These are phyloP conservation scores for Arrhopalites spinosus DNA, from an alignment of 2,888 invertebrate genomes.

Conservation along the genomic window DNA sequence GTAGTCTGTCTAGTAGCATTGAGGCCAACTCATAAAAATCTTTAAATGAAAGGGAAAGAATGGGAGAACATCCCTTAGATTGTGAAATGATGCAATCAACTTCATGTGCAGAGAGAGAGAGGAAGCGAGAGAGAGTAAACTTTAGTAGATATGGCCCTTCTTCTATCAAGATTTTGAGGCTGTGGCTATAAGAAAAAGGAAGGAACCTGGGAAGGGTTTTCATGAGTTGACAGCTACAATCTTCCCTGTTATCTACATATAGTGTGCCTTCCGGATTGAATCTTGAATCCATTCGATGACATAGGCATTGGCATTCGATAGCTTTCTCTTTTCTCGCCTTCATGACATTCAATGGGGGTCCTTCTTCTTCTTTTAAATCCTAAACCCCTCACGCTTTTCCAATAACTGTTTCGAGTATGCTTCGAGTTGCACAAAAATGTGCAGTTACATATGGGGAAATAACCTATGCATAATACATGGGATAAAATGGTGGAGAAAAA, in stretches of 20 bases:
- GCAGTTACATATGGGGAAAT: conserved; percentile 1
- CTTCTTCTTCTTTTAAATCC: neutral
- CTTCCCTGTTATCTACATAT: conserved; percentile 17
- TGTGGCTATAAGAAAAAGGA: neutral
- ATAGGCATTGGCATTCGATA: conserved; percentile 16
- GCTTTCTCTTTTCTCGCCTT: conserved; percentile 8
- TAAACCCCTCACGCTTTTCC: neutral
- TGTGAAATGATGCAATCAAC: conserved; percentile 36
- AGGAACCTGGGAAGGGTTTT: neutral
- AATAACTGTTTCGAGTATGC: neutral
- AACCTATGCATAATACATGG: conserved; percentile 23
- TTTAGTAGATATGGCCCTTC: too few relatives aligned
- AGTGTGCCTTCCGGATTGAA: conserved; percentile 35
- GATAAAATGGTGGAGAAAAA: conserved; percentile 9
- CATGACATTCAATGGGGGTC: neutral
- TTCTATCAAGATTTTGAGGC: too few relatives aligned
- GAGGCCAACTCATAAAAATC: neutral
- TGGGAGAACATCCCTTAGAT: conserved; percentile 1
- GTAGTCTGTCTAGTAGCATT: too few relatives aligned
- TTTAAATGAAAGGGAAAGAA: neutral
- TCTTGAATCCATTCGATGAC: conserved; percentile 18
- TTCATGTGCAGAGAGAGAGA: conserved; percentile 24
- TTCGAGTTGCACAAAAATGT: neutral
- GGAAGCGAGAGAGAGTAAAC: too few relatives aligned
- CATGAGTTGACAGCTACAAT: neutral